Base-by-base conservation (phyloP, 1,140 invertebrate genomes). In the Meloidogyne hapla region DNA sequence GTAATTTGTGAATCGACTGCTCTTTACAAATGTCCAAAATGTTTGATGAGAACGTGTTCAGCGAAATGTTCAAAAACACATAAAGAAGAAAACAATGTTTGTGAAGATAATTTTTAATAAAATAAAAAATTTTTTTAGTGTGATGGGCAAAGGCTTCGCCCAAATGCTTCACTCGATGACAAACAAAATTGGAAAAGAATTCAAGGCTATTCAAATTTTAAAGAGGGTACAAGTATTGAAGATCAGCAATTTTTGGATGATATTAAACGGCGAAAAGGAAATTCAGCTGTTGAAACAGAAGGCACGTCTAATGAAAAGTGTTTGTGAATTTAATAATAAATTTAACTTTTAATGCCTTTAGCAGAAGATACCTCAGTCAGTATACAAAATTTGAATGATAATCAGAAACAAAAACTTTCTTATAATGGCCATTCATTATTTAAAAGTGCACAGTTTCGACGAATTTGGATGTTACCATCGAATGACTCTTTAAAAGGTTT, bases 391-490 rank as follows among this genome's bases (percentile, higher is more conserved):
- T 9, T n/a, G n/a, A n/a, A 56, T 6, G n/a, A 56, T 56, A 56
- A 18, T 8, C 18, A 56, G 1, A 56, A 21, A 5, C 18, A n/a
- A 18, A 56, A 56, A 21, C 13, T 70, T 21, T 45, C 76, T 8
- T 23, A 75, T 18, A 42, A 81, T 45, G 40, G 63, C 18, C 23
- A 64, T 6, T 73, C 64, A 0, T 64, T 73, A 38, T 13, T 73
- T 13, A 61, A 64, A 73, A 73, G 40, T 73, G 70, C 70, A 9
- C 21, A 65, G 13, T 64, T 73, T 28, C 70, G 70, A 12, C 48
- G 70, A 5, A 73, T 73, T 73, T 73, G 70, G 70, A 6, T 73
- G 4, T 45, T 25, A 23, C 56, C 56, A 25, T 61, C 64, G 25
- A 38, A 38, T 70, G 9, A 13, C n/a, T 68, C 25, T 15, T 64